phyloP scores from a whole-genome alignment of 2,888 invertebrate species.

The Eudasyphora cyanicolor region DNA sequence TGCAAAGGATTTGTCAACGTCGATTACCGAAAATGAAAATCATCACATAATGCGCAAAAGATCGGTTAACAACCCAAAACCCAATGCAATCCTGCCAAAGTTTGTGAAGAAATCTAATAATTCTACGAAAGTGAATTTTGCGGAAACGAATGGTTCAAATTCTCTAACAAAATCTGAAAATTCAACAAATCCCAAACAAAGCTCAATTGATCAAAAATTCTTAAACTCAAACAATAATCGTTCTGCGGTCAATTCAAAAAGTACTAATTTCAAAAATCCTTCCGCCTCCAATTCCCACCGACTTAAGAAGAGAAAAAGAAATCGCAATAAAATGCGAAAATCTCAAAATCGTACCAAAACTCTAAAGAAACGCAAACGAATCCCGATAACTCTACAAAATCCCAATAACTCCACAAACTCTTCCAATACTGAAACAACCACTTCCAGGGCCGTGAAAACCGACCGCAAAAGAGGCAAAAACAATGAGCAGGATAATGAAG shows the following conservation, averaged over 20 bases:
- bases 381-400: neutral
- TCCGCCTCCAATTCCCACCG: neutral
- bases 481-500: slow-evolving; percentile 62
- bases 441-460: slow-evolving; percentile 33
- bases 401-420: neutral
- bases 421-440: neutral
- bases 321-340: neutral
- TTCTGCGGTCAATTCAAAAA: neutral
- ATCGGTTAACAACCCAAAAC: neutral
- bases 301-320: neutral
- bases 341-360: slow-evolving; percentile 5
- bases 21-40: neutral
- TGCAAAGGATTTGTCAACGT: no score
- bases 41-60: slow-evolving; percentile 49
- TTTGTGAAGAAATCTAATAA: slow-evolving; percentile 26
- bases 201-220: no score
- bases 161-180: neutral
- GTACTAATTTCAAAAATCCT: neutral
- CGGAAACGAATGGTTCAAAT: neutral
- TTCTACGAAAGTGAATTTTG: neutral
- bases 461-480: neutral
- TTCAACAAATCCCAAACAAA: neutral
- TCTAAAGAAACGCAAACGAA: slow-evolving; percentile 25
- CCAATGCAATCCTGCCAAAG: slow-evolving; percentile 3
- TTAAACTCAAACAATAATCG: no score